phyloP scores from a whole-genome alignment of 2,113 vertebrate species.

The Callospermophilus lateralis region DNA sequence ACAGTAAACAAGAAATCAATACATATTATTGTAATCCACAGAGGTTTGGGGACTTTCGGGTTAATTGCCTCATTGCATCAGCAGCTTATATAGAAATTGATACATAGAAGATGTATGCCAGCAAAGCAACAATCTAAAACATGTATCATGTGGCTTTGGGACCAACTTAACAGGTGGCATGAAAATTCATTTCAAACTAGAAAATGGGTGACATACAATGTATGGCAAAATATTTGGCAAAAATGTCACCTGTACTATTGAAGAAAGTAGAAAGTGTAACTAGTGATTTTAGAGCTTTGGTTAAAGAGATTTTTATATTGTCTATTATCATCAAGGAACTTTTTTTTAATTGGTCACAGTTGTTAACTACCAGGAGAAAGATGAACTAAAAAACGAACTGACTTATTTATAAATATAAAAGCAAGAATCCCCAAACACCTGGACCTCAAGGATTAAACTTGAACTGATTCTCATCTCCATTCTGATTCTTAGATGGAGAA shows the following conservation, averaged over 20 bases:
- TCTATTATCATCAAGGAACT: neutral
- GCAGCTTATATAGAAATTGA: neutral
- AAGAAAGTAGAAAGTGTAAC: neutral
- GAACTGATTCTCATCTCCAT: neutral
- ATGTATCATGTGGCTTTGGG: neutral
- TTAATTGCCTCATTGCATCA: neutral
- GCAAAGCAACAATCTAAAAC: neutral
- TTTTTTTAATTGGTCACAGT: neutral
- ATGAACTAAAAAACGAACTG: neutral
- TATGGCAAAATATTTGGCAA: constrained; percentile 30
- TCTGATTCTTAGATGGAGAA: neutral
- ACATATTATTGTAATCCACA: neutral
- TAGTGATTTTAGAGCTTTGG: neutral
- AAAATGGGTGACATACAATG: neutral
- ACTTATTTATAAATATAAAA: neutral
- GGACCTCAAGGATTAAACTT: neutral
- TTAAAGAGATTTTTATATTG: neutral
- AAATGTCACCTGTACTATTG: neutral
- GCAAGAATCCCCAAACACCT: neutral
- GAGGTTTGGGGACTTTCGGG: neutral
- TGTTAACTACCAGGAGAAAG: neutral
- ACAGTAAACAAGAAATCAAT: neutral
- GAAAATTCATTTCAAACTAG: neutral
- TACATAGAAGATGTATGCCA: neutral
- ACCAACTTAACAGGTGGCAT: neutral